Conservation (phyloP, 2,888 invertebrate genomes). For the Lysandra coridon region DNA sequence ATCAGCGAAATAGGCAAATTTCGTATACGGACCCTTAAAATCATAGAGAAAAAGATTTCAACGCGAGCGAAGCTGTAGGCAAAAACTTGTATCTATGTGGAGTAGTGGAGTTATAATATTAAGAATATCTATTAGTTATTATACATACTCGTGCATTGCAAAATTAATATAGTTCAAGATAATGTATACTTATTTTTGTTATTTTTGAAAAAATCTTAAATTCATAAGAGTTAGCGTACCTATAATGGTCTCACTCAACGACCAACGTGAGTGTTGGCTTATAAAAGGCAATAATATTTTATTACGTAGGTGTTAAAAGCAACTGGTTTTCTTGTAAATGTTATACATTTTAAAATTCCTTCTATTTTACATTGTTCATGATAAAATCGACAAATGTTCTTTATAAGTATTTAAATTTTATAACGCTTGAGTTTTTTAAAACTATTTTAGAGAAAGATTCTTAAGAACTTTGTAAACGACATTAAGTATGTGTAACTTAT, state of each 20-base stretch:
- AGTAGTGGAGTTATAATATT: too few relatives aligned
- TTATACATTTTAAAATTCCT: slow-evolving; percentile 7
- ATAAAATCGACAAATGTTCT: not conserved
- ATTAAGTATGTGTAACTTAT: not conserved
- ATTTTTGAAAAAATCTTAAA: not conserved
- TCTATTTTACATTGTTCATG: not conserved
- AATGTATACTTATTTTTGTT: not conserved
- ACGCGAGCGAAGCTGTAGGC: not conserved
- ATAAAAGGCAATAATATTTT: not conserved
- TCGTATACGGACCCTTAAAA: not conserved
- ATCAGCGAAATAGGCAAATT: too few relatives aligned
- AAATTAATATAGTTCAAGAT: too few relatives aligned
- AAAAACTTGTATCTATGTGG: not conserved
- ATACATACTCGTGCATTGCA: not conserved
- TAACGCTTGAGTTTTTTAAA: not conserved
- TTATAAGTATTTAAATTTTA: slow-evolving; percentile 1
- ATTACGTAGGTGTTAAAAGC: not conserved
- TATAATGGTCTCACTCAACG: not conserved
- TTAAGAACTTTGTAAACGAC: not conserved
- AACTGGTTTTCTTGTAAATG: not conserved
- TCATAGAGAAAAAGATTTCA: not conserved
- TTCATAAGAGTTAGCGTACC: not conserved
- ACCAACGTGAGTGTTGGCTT: not conserved
- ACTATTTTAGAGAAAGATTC: not conserved
- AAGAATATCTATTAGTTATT: too few relatives aligned